Evolutionary conservation across 2,888 invertebrate species (phyloP), one percentile per base, ranked within the genome.

Genomic region (Sipha maydis): DNA sequence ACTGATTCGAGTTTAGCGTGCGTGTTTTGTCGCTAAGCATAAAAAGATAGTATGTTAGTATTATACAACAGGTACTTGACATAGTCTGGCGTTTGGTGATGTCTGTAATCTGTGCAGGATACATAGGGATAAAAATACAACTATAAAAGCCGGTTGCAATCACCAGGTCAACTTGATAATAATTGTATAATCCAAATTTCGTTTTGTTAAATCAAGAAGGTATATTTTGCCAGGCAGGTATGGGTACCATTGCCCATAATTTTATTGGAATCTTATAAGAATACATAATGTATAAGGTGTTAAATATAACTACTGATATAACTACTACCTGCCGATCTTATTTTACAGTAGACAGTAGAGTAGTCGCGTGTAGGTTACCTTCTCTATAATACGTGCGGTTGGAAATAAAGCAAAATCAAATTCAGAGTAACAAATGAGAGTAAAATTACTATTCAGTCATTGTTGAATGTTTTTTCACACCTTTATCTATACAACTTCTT

Each of bases 361-460:
- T 48, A 48, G 48, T 14, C 14, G 14, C 48, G 21, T 61, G 61
- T 25, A 61, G 61, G 61, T 61, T 21, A 19, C 61, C 21, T 21
- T 25, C 7, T 61, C 21, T 54, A 21, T 25, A 56, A 76, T 61
- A 76, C 76, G 76, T 77, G 67, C 41, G 21, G 31, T 77, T 31
- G 73, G 31, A 76, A 77, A 67, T 76, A 76, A 41, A 75, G 61
- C n/a, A 73, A 83, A 73, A 73, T 17, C 19, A 34, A 56, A n/a
- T 31, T 38, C 83, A 11, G 17, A 82, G 25, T 67, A 34, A 83
- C 31, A 34, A 83, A 83, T 56, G 25, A 61, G 19, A 75, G 38
- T 75, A 83, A 56, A 83, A 61, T n/a, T 75, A n/a, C 17, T 34
- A 28, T 28, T 7, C n/a, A 71, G 8, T 41, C 31, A 61, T 61